Percentiles rank a stretch among this genome's conserved stretches.
These are phyloP conservation scores for Pachyuromys duprasi DNA, from an alignment of 2,797 vertebrate species.

Conservation along the genomic window DNA sequence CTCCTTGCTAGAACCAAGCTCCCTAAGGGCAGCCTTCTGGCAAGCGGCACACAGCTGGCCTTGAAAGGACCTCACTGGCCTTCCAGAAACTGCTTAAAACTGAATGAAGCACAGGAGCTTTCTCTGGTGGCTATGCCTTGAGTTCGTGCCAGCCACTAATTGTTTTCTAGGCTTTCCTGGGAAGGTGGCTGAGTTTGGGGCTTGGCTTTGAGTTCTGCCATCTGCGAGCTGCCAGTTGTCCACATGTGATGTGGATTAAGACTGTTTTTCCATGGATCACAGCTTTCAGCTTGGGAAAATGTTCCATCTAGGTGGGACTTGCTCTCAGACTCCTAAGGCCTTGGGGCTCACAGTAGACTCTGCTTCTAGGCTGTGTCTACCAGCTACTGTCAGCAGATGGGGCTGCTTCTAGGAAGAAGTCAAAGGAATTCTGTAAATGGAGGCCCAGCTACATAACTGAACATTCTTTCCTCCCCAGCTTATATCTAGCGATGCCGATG, in stretches of 20 bases:
- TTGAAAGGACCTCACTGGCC: background rate
- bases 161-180: constrained; percentile 36
- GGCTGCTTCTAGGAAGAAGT: background rate
- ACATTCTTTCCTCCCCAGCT: constrained; percentile 87
- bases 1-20: background rate
- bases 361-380: background rate
- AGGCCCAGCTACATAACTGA: constrained; percentile 9
- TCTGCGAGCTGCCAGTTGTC: constrained; percentile 13
- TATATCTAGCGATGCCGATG: constrained; percentile 99
- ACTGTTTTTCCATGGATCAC: background rate
- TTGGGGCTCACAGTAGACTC: background rate
- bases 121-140: constrained; percentile 19
- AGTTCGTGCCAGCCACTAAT: constrained; percentile 48
- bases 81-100: constrained; percentile 42
- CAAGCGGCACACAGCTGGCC: background rate
- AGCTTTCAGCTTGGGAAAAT: background rate
- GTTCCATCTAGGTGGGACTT: background rate
- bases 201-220: constrained; percentile 11
- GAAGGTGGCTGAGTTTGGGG: background rate
- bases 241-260: background rate
- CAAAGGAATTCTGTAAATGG: background rate
- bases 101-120: constrained; percentile 11
- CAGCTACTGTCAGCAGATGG: background rate
- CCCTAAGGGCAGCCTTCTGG: background rate
- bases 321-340: background rate